These are phyloP conservation scores for Takifugu ocellatus DNA, from an alignment of 2,797 vertebrate species.

Conservation along the genomic window DNA sequence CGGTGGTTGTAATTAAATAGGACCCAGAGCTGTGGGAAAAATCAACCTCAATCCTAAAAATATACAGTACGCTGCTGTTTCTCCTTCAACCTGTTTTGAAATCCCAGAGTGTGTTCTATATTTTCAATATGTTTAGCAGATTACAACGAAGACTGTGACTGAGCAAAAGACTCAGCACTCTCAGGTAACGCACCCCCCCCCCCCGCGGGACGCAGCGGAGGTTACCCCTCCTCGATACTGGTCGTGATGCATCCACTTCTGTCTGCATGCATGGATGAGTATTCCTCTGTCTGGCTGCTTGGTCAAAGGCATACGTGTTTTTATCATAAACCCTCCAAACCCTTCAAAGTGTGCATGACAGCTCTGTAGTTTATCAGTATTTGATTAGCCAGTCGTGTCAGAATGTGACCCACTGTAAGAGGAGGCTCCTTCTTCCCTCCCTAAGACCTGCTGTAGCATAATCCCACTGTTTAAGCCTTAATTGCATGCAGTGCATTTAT, in stretches of 20 bases:
- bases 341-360: conserved; percentile 6
- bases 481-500: conserved; percentile 33
- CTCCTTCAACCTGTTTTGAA: conserved; percentile 66
- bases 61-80: conserved; percentile 50
- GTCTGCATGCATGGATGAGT: conserved; percentile 48
- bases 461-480: not conserved
- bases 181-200: conserved; percentile 81
- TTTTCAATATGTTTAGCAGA: conserved; percentile 84
- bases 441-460: not conserved
- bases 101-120: conserved; percentile 71
- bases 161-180: conserved; percentile 66
- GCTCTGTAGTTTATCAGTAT: not conserved
- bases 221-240: conserved; percentile 22
- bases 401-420: too few species aligned
- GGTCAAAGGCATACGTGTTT: not conserved
- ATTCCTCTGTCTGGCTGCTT: conserved; percentile 19
- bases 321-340: conserved; percentile 1
- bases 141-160: conserved; percentile 74
- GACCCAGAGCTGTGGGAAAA: conserved; percentile 73
- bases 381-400: not conserved
- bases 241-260: conserved; percentile 12
- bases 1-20: not conserved
- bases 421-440: not conserved
- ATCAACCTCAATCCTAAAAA: conserved; percentile 54
- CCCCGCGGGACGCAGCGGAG: conserved; percentile 19